Base-by-base conservation (phyloP, 2,888 invertebrate species). In the Mythimna loreyi region DNA sequence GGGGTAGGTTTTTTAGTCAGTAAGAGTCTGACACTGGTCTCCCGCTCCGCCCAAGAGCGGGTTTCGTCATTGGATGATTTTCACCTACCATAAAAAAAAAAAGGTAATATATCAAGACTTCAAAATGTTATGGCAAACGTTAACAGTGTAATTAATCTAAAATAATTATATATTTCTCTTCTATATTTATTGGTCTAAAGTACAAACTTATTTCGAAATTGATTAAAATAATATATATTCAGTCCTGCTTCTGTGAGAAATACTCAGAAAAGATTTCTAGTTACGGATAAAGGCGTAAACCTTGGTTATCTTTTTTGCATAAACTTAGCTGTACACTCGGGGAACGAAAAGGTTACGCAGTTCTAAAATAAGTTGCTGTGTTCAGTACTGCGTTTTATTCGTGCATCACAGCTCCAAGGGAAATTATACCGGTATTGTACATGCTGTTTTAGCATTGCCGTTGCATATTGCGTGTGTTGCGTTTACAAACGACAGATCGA, bases 261-360 rank as follows among this genome's bases (percentile, higher is more conserved):
- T 43, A 23, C 11, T 11, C 30, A 55, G 75, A 68, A 75, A 16
- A 33, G 75, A 71, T 71, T 40, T 43, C 69, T 56, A 50, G 33
- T 47, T 9, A n/a, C 21, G 67, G 75, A 75, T 71, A 43, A 56
- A 56, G 11, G 30, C 1, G 69, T n/a, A 11, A 25, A 56, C 60
- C 72, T 33, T 56, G 25, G 45, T 56, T 23, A 50, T 73, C 55
- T 71, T 77, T 73, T 76, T 72, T 78, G 36, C 50, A 66, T 66
- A 66, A 21, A 74, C 30, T 9, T 30, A 49, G 40, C 4, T 16
- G 16, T 16, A 40, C 74, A 73, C n/a, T 40, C 19, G 21, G 7
- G 49, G 66, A 36, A 28, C 1, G 11, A 52, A 43, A 28, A 8
- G 3, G 30, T 5, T 25, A 5, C 19, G 11, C 49, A 47, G 13